Conservation (phyloP, 2,888 invertebrate species). For the Noctua pronuba region DNA sequence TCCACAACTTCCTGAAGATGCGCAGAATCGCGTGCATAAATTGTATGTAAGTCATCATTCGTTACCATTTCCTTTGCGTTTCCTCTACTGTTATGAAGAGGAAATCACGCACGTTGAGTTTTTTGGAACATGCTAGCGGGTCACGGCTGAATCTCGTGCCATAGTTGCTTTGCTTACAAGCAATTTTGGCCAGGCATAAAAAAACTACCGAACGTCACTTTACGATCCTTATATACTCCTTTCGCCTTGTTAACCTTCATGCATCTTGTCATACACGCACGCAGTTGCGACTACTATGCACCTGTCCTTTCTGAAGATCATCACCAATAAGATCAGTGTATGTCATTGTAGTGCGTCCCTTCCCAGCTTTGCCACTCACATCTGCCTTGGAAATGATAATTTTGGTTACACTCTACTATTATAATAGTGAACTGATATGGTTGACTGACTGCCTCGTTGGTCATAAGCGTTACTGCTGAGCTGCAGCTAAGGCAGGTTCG, state of each 20-base stretch:
- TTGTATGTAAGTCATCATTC: constrained; percentile 45
- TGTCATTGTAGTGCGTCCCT: background rate
- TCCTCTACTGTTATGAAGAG: constrained; percentile 46
- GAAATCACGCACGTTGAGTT: constrained; percentile 60
- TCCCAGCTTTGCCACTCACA: background rate
- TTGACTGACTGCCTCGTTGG: too few species aligned
- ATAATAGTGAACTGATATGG: too few species aligned
- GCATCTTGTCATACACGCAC: background rate
- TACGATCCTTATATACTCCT: background rate
- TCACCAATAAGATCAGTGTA: background rate
- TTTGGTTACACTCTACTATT: too few species aligned
- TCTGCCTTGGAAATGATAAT: too few species aligned
- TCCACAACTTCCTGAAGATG: constrained; percentile 41
- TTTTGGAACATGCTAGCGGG: constrained; percentile 19
- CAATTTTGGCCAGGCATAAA: background rate
- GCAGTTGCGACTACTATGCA: background rate
- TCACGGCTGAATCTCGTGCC: constrained; percentile 11
- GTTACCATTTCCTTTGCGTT: constrained; percentile 48
- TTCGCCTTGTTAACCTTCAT: background rate
- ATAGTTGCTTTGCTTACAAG: background rate
- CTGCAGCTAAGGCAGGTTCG: too few species aligned
- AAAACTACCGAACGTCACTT: background rate
- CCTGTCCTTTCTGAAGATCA: background rate
- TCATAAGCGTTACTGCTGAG: too few species aligned
- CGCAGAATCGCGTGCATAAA: constrained; percentile 53